Evolutionary conservation across 1,140 invertebrate genomes (phyloP).

Genomic region (Drusus annulatus): DNA sequence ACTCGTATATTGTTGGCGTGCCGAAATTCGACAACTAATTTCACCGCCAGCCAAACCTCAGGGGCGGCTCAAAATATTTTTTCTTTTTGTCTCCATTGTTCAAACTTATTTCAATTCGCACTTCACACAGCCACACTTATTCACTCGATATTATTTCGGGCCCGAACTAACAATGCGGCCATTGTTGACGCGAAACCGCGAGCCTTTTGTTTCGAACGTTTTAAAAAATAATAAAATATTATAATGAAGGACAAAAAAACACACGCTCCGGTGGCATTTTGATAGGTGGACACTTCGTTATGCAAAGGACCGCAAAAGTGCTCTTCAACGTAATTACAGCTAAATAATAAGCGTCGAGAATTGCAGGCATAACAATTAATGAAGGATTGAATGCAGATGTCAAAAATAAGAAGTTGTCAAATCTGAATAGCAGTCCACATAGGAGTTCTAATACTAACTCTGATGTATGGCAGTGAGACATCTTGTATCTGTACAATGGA

Average conservation of each 20-base stretch:
- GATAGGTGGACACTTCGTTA: slow-evolving; percentile 2
- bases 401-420: too few relatives aligned
- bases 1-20: too few relatives aligned
- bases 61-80: not conserved
- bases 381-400: too few relatives aligned
- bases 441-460: too few relatives aligned
- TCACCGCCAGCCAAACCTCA: too few relatives aligned
- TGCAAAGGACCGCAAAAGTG: not conserved
- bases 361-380: too few relatives aligned
- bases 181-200: slow-evolving; percentile 13
- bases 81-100: slow-evolving; percentile 1
- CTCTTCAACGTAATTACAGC: not conserved
- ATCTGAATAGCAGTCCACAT: too few relatives aligned
- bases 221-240: not conserved
- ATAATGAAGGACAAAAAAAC: not conserved
- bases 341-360: not conserved
- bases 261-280: not conserved
- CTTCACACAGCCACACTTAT: slow-evolving; percentile 21
- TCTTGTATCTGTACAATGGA: too few relatives aligned
- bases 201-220: slow-evolving; percentile 15
- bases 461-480: too few relatives aligned
- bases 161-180: slow-evolving; percentile 6
- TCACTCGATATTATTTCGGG: slow-evolving; percentile 18
- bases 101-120: not conserved
- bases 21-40: too few relatives aligned